Evolutionary conservation across 2,888 invertebrate species (phyloP).

Genomic region (Cremastinae sp.): DNA sequence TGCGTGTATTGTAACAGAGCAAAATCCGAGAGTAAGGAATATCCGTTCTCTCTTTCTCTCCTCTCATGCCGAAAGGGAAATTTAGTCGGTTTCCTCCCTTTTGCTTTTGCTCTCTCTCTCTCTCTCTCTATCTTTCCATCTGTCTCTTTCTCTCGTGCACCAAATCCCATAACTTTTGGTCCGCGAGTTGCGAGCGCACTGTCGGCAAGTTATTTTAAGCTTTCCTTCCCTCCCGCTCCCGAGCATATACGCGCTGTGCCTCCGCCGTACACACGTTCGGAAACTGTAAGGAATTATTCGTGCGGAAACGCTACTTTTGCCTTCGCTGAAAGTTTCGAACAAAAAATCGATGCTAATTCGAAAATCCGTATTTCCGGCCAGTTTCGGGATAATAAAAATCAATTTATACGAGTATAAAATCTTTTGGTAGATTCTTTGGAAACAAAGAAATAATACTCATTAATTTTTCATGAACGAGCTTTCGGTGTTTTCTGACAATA

Average conservation of each 20-base stretch:
- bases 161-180: constrained; percentile 43
- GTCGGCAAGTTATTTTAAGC: constrained; percentile 75
- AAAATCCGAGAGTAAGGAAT: constrained; percentile 52
- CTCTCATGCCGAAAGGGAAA: constrained; percentile 52
- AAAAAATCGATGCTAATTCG: too few relatives aligned
- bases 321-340: too few relatives aligned
- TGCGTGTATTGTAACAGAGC: constrained; percentile 10
- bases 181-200: constrained; percentile 62
- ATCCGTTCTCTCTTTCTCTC: constrained; percentile 10
- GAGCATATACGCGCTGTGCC: constrained; percentile 23
- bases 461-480: too few relatives aligned
- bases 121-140: too few relatives aligned
- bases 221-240: constrained; percentile 62
- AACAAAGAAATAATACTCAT: too few relatives aligned
- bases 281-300: neutral
- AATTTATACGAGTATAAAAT: too few relatives aligned
- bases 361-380: too few relatives aligned
- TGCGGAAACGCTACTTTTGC: too few relatives aligned
- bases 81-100: constrained; percentile 54
- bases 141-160: neutral
- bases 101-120: neutral
- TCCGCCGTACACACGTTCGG: constrained; percentile 25
- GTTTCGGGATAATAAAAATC: too few relatives aligned
- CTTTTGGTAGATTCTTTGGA: too few relatives aligned
- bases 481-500: too few relatives aligned